A percentile compares a stretch with the other conserved stretches of the same genome.
Evolutionary conservation across 2,888 invertebrate genomes (phyloP).

Genomic region (Nipponacmea schrenckii): DNA sequence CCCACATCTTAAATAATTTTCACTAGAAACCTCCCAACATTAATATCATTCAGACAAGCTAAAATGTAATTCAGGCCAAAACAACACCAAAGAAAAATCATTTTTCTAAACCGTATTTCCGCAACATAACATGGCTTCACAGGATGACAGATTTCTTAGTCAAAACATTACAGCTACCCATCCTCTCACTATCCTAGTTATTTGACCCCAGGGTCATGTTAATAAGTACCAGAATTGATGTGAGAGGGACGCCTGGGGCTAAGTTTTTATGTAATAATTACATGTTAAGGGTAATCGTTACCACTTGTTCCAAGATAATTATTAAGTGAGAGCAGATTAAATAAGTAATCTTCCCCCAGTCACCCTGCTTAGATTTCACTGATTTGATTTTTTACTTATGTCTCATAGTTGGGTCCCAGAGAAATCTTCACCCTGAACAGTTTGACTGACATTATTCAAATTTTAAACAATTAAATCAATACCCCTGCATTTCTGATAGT

Average conservation of each 20-base stretch:
- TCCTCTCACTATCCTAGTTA: neutral
- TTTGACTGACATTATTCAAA: too few species aligned
- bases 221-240: neutral
- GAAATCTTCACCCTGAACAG: too few species aligned
- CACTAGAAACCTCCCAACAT: too few species aligned
- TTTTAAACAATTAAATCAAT: too few species aligned
- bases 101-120: too few species aligned
- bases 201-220: neutral
- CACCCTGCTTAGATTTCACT: neutral
- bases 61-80: too few species aligned
- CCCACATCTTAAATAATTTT: too few species aligned
- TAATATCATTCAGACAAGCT: too few species aligned
- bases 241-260: neutral
- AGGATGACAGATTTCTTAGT: neutral
- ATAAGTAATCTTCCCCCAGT: neutral
- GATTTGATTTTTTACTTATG: neutral
- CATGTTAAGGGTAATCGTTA: neutral
- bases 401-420: too few species aligned
- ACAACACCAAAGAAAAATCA: too few species aligned
- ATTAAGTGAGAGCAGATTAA: neutral
- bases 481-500: too few species aligned
- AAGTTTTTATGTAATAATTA: conserved; percentile 2
- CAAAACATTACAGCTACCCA: neutral
- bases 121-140: too few species aligned
- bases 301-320: neutral